These are phyloP conservation scores for Megaceryle torquata DNA, from an alignment of 2,113 vertebrate genomes.

Conservation along the genomic window DNA sequence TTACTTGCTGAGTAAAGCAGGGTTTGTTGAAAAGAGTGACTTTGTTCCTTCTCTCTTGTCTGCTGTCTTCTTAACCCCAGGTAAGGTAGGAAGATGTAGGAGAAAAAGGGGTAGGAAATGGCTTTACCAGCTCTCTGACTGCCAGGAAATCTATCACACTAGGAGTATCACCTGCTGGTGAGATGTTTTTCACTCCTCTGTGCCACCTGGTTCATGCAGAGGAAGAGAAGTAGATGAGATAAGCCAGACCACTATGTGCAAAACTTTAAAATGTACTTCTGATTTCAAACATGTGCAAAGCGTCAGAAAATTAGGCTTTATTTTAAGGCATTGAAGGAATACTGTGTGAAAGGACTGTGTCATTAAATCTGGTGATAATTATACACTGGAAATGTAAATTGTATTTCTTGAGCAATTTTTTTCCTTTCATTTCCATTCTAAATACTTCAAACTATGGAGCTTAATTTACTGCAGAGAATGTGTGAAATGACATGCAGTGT, in stretches of 20 bases:
- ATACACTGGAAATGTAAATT: constrained; percentile 39
- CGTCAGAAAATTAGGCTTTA: neutral
- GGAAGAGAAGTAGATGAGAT: neutral
- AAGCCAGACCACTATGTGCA: neutral
- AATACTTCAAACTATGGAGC: constrained; percentile 28
- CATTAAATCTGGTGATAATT: constrained; percentile 31
- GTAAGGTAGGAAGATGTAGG: neutral
- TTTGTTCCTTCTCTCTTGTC: neutral
- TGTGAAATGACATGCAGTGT: neutral
- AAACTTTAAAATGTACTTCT: neutral
- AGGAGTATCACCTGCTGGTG: neutral
- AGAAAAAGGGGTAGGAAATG: neutral
- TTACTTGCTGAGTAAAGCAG: neutral
- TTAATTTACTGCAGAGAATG: constrained; percentile 27
- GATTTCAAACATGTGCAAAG: neutral
- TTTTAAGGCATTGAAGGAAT: constrained; percentile 21
- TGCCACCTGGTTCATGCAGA: neutral
- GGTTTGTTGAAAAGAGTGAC: neutral
- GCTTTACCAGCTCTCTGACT: neutral
- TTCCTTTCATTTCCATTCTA: constrained; percentile 30
- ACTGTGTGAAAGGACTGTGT: neutral
- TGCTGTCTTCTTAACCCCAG: neutral
- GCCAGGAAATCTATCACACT: neutral
- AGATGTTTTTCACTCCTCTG: neutral
- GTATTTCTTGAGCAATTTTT: constrained; percentile 41